These are phyloP conservation scores for Apeira syringaria DNA, from an alignment of 2,888 invertebrate genomes.

Conservation along the genomic window DNA sequence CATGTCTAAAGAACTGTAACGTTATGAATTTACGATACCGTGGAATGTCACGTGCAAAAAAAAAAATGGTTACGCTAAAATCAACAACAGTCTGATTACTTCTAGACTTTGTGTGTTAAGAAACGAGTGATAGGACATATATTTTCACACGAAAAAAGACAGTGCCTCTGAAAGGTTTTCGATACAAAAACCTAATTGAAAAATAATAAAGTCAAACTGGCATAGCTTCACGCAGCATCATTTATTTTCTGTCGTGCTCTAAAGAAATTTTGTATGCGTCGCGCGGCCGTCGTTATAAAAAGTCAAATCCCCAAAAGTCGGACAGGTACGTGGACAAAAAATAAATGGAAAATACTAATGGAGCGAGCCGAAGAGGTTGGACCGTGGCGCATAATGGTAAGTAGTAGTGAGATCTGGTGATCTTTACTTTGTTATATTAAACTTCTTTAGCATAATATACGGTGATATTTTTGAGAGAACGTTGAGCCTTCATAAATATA, in stretches of 20 bases:
- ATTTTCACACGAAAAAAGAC: too few species aligned
- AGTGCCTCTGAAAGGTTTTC: constrained; percentile 11
- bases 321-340: constrained; percentile 83
- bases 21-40: too few species aligned
- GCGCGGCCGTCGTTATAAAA: constrained; percentile 74
- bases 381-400: constrained; percentile 56
- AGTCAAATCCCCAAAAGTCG: constrained; percentile 77
- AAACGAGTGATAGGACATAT: too few species aligned
- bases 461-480: too few species aligned
- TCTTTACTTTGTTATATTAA: background rate
- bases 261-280: constrained; percentile 81
- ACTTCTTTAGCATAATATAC: too few species aligned
- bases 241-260: constrained; percentile 73
- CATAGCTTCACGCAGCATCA: constrained; percentile 70
- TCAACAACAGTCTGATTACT: too few species aligned
- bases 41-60: too few species aligned
- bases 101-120: too few species aligned
- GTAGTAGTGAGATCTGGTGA: constrained; percentile 36
- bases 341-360: constrained; percentile 84
- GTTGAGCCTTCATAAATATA: too few species aligned
- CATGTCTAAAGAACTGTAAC: too few species aligned
- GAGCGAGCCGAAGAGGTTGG: constrained; percentile 74
- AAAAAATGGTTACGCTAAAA: too few species aligned
- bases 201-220: constrained; percentile 59
- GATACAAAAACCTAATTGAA: constrained; percentile 61